Percentiles rank a stretch among this genome's conserved stretches.
Evolutionary conservation across 1,140 invertebrate genomes (phyloP).

Genomic region (Drosophila aff.): DNA sequence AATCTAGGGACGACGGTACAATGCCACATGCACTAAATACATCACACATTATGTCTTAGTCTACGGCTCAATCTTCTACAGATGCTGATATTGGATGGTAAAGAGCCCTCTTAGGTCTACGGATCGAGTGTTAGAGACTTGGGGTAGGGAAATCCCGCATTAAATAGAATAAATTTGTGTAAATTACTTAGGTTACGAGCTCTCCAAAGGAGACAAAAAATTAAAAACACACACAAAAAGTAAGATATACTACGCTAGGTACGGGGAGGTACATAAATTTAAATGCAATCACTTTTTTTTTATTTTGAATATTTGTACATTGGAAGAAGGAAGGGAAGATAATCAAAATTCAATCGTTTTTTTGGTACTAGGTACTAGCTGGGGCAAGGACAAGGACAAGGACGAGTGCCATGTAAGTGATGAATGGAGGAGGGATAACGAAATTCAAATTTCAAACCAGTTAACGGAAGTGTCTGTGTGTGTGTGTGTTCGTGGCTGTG

Average conservation of each 20-base stretch:
- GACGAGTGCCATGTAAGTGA: constrained; percentile 24
- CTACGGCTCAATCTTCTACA: constrained; percentile 28
- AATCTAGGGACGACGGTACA: constrained; percentile 8
- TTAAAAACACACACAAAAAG: constrained; percentile 28
- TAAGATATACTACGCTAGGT: constrained; percentile 6
- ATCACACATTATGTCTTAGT: constrained; percentile 6
- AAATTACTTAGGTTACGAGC: constrained; percentile 22
- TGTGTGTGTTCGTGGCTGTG: constrained; percentile 9
- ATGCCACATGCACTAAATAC: constrained; percentile 43
- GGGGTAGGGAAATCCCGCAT: constrained; percentile 14
- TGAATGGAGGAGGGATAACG: constrained; percentile 7
- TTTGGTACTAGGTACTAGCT: constrained; percentile 1
- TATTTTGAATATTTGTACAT: constrained; percentile 25
- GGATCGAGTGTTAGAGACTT: constrained; percentile 38
- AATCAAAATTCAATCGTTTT: constrained; percentile 29
- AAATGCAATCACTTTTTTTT: constrained; percentile 12
- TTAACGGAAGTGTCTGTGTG: constrained; percentile 15
- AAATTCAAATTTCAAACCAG: constrained; percentile 47
- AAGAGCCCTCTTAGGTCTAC: constrained; percentile 17
- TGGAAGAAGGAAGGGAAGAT: not conserved
- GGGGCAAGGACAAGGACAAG: constrained; percentile 6
- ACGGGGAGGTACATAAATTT: constrained; percentile 1
- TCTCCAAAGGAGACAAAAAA: constrained; percentile 9
- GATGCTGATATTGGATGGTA: constrained; percentile 11
- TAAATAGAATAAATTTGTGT: constrained; percentile 1